Evolutionary conservation across 2,113 vertebrate species (phyloP).

Genomic region (Hoplias malabaricus): DNA sequence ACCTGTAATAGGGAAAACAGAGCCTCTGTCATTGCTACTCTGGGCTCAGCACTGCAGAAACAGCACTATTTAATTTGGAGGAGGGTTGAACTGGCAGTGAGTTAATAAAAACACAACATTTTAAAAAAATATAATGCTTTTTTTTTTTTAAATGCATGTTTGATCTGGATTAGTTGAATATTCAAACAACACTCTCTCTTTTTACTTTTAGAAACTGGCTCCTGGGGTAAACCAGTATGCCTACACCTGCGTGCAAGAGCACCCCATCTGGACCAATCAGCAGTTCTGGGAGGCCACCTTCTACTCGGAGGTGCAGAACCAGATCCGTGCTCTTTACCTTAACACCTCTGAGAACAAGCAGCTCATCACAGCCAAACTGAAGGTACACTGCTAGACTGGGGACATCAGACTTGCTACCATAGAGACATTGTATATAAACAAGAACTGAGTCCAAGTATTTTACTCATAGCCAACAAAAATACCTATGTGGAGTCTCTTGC

Average conservation of each 20-base stretch:
- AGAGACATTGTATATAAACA: not conserved
- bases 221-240: slow-evolving; percentile 94
- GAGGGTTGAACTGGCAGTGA: no score
- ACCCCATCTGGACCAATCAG: slow-evolving; percentile 94
- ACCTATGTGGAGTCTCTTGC: not conserved
- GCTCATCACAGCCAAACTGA: slow-evolving; percentile 69
- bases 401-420: not conserved
- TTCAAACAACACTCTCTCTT: slow-evolving; percentile 1
- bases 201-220: slow-evolving; percentile 83
- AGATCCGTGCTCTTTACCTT: slow-evolving; percentile 92
- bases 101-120: no score
- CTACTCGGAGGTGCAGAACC: slow-evolving; percentile 92
- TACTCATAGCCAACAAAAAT: not conserved
- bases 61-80: no score
- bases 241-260: slow-evolving; percentile 96
- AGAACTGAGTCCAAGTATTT: not conserved
- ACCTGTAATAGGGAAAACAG: no score
- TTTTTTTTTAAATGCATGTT: no score
- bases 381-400: slow-evolving; percentile 67
- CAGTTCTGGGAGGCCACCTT: slow-evolving; percentile 99
- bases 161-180: no score
- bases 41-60: no score
- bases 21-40: no score
- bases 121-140: no score
- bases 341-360: slow-evolving; percentile 78